These are phyloP conservation scores for Dermolepida albohirtum DNA, from an alignment of 2,888 invertebrate genomes.

Conservation along the genomic window DNA sequence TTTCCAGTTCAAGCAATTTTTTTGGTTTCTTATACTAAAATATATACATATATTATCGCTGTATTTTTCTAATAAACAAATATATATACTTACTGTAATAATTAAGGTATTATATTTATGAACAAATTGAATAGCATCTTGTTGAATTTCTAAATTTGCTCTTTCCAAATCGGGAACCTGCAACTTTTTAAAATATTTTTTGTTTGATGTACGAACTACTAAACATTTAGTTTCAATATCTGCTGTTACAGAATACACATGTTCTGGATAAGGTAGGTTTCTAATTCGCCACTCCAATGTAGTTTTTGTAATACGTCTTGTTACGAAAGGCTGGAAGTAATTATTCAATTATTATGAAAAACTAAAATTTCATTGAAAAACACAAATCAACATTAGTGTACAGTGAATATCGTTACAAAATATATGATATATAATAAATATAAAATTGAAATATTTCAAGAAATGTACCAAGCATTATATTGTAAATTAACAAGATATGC, in stretches of 20 bases:
- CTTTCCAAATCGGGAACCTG: conserved; percentile 77
- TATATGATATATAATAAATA: too few species aligned
- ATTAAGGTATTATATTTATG: conserved; percentile 84
- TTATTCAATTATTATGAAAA: background rate
- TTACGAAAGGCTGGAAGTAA: conserved; percentile 72
- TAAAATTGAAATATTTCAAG: too few species aligned
- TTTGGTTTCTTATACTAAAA: conserved; percentile 83
- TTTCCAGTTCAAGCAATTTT: conserved; percentile 77
- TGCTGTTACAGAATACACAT: conserved; percentile 77
- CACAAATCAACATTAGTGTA: too few species aligned
- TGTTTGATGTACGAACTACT: conserved; percentile 80
- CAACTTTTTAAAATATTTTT: conserved; percentile 84
- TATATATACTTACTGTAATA: conserved; percentile 71
- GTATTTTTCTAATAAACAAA: background rate
- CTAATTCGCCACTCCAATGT: conserved; percentile 86
- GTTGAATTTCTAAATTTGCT: conserved; percentile 71
- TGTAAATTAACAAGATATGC: too few species aligned
- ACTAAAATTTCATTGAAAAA: conserved; percentile 10
- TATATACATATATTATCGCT: conserved; percentile 17
- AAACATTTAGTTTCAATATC: conserved; percentile 74
- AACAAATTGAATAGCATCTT: conserved; percentile 73
- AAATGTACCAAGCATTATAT: too few species aligned
- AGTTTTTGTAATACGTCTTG: conserved; percentile 78
- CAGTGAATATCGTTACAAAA: too few species aligned
- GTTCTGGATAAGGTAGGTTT: conserved; percentile 80